Base-by-base conservation (phyloP, 2,888 invertebrate genomes). In the Chrysopilus asiliformis region DNA sequence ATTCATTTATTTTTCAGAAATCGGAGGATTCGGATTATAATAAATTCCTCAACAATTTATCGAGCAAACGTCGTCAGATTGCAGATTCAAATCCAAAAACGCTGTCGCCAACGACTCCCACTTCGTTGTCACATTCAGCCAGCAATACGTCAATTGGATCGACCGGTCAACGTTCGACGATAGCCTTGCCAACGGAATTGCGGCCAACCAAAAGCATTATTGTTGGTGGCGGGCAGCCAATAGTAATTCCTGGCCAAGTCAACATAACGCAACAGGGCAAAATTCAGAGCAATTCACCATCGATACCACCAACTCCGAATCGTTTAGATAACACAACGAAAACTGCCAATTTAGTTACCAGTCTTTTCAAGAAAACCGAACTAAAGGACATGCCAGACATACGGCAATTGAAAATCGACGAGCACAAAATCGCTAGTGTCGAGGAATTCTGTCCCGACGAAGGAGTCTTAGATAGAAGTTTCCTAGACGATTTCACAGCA, bases 21-120 rank as follows among this genome's bases (percentile, higher is more conserved):
- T 78, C 79, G 0, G 81, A 82, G 46, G 83, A 83, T 49, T 74
- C 81, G 0, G 75, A 82, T 56, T 84, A 84, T 51, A 69, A 74
- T 48, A 64, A 72, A 57, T 83, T 82, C 53, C 60, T 82, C 43
- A 85, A 86, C 43, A 74, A 73, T 45, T 66, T 89, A 34, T 76
- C 78, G 2, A 77, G 76, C 53, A 79, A 77, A 52, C 67, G 87
- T 37, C 66, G 85, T 14, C 79, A 79, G 53, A 72, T 74, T 40
- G 78, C 79, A 4, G 80, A 78, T 45, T 72, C 71, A 10, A 68
- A 68, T 47, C 70, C 73, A 6, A 66, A 67, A 34, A n/a, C n/a
- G n/a, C n/a, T n/a, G n/a, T 22, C 34, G 13, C 66, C 65, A 34
- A 62, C 65, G 43, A 47, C 60, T 40, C 3, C 55, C 46, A 46